Conservation (phyloP, 1,140 invertebrate genomes). For the Papilio polyxenes region DNA sequence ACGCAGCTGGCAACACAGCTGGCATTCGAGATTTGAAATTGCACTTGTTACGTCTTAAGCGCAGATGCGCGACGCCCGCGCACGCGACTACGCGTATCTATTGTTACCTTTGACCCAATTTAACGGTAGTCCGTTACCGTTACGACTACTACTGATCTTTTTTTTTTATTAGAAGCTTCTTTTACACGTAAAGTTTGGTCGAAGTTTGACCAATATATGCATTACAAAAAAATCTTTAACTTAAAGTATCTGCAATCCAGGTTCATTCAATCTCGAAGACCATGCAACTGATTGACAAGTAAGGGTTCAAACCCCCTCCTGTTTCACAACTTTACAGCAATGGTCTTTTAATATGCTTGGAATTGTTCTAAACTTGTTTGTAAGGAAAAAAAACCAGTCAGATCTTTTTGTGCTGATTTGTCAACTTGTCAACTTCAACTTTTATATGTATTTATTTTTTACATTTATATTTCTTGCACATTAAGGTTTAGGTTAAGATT, state of each 20-base stretch:
- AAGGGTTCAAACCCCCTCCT: not conserved
- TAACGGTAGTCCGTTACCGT: slow-evolving; percentile 19
- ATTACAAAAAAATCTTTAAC: too few species aligned
- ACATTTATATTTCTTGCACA: too few species aligned
- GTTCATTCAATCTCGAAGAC: not conserved
- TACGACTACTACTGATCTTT: not conserved
- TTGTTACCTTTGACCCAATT: slow-evolving; percentile 49
- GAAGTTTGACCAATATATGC: too few species aligned
- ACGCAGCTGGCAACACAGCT: slow-evolving; percentile 49
- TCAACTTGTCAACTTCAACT: not conserved
- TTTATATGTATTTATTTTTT: not conserved
- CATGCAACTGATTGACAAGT: not conserved
- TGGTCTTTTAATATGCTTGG: not conserved
- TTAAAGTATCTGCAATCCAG: not conserved
- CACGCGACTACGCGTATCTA: slow-evolving; percentile 51
- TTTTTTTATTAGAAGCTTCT: not conserved
- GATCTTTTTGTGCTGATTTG: not conserved
- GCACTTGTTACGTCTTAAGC: slow-evolving; percentile 45
- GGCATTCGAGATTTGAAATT: slow-evolving; percentile 47
- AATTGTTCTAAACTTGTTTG: not conserved
- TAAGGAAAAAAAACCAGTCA: not conserved
- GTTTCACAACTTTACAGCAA: not conserved
- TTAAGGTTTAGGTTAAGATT: not conserved
- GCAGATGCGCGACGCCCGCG: slow-evolving; percentile 41
- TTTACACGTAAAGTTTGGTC: not conserved